phyloP scores from a whole-genome alignment of 2,113 vertebrate species.

The Nibea albiflora region DNA sequence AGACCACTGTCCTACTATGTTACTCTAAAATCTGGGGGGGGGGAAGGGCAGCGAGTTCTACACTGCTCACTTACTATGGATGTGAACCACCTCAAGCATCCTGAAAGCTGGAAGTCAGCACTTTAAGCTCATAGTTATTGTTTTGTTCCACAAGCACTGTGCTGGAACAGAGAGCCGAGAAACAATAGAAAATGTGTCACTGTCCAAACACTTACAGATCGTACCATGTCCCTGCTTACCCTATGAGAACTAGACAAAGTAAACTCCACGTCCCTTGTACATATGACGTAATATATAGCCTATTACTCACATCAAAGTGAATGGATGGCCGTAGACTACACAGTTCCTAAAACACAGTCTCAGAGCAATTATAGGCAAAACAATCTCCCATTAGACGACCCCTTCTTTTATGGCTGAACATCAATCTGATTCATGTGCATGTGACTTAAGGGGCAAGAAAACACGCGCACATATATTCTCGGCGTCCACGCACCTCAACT shows the following conservation, averaged over 20 bases:
- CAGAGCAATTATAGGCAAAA: slow-evolving; percentile 71
- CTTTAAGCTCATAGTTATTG: slow-evolving; percentile 1
- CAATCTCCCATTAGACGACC: slow-evolving; percentile 61
- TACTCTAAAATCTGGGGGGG: background rate
- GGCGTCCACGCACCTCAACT: slow-evolving; percentile 14
- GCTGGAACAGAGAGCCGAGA: background rate
- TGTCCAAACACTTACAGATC: slow-evolving; percentile 9
- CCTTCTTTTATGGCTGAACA: slow-evolving; percentile 61
- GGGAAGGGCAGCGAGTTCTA: background rate
- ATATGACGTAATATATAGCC: slow-evolving; percentile 42
- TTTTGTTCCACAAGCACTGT: slow-evolving; percentile 25
- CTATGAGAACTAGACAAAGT: background rate
- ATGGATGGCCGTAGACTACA: slow-evolving; percentile 42
- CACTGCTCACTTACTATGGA: background rate
- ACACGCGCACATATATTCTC: slow-evolving; percentile 13
- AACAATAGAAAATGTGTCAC: slow-evolving; percentile 6
- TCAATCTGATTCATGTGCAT: slow-evolving; percentile 67
- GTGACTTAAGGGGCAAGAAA: slow-evolving; percentile 50
- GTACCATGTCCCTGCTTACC: background rate
- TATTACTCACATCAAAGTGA: slow-evolving; percentile 41
- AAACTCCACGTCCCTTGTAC: slow-evolving; percentile 5
- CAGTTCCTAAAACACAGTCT: slow-evolving; percentile 60
- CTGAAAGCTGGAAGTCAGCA: slow-evolving; percentile 5
- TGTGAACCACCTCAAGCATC: background rate
- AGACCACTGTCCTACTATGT: background rate